These are phyloP conservation scores for Crotalus helleri DNA, from an alignment of 2,113 vertebrate species.

Conservation along the genomic window DNA sequence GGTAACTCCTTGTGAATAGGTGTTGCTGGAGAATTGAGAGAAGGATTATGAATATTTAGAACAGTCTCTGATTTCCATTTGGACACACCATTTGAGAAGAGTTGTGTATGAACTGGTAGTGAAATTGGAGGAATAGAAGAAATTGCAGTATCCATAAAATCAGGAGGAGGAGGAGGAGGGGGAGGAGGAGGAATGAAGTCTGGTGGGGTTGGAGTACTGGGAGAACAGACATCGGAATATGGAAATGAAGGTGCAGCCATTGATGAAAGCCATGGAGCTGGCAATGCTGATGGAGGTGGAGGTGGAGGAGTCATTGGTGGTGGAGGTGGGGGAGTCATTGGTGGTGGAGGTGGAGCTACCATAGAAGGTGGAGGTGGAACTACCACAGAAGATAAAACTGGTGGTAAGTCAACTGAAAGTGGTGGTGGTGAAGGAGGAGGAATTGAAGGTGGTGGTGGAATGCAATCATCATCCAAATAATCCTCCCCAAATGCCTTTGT, in stretches of 20 bases:
- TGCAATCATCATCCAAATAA: slow-evolving; percentile 72
- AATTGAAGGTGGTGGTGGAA: slow-evolving; percentile 76
- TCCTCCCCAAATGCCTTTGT: slow-evolving; percentile 47
- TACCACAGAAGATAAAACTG: slow-evolving; percentile 4
- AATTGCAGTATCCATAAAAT: not conserved
- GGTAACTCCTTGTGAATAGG: slow-evolving; percentile 49
- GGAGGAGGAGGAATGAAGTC: slow-evolving; percentile 63
- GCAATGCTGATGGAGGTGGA: not conserved
- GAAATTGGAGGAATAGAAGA: slow-evolving; percentile 42
- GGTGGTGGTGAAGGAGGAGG: slow-evolving; percentile 46
- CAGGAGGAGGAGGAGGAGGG: slow-evolving; percentile 38
- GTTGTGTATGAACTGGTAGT: rapidly evolving
- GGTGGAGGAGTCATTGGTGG: not conserved
- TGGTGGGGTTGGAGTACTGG: slow-evolving; percentile 60
- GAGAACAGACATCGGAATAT: slow-evolving; percentile 54
- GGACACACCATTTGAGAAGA: slow-evolving; percentile 49
- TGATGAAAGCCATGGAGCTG: slow-evolving; percentile 66
- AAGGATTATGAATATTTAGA: slow-evolving; percentile 45
- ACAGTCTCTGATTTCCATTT: slow-evolving; percentile 70
- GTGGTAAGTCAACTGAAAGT: slow-evolving; percentile 37
- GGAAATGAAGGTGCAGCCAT: slow-evolving; percentile 38
- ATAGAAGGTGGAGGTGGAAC: not conserved
- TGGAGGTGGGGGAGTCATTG: not conserved
- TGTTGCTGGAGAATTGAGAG: slow-evolving; percentile 31
- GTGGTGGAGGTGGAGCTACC: not conserved